phyloP scores from a whole-genome alignment of 2,888 invertebrate species.

The Ceraclea dissimilis region DNA sequence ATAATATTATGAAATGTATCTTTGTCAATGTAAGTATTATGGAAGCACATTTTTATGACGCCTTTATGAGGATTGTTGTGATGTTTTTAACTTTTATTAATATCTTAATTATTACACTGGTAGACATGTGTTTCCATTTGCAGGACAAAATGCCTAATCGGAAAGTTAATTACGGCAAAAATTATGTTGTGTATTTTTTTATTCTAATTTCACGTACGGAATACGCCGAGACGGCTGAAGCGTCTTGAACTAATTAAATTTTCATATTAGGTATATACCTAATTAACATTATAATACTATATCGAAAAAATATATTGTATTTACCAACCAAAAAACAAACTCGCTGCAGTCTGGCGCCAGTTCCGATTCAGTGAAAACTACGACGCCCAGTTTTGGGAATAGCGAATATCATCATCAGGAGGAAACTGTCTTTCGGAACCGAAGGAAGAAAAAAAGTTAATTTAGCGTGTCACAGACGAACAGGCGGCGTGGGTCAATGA shows the following conservation, averaged over 20 bases:
- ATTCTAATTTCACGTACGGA: slow-evolving; percentile 23
- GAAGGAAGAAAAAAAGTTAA: not conserved
- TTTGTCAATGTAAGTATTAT: too few species aligned
- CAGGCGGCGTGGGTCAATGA: not conserved
- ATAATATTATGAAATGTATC: too few species aligned
- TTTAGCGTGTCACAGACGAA: slow-evolving; percentile 3
- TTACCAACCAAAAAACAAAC: not conserved
- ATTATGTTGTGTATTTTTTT: not conserved
- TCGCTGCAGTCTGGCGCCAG: slow-evolving; percentile 21
- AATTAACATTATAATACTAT: too few species aligned
- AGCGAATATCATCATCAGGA: slow-evolving; percentile 5
- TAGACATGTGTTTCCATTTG: not conserved
- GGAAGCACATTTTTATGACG: too few species aligned
- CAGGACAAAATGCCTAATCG: not conserved
- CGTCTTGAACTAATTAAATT: slow-evolving; percentile 18
- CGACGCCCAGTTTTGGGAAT: slow-evolving; percentile 17
- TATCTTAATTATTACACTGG: too few species aligned
- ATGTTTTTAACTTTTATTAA: too few species aligned
- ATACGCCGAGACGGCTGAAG: slow-evolving; percentile 7
- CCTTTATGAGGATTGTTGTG: too few species aligned
- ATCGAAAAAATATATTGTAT: too few species aligned
- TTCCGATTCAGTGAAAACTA: slow-evolving; percentile 16
- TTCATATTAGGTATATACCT: not conserved
- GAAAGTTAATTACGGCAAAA: not conserved
- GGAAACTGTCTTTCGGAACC: slow-evolving; percentile 13